A percentile compares a stretch with the other conserved stretches of the same genome.
These are phyloP conservation scores for Melitaea athalia DNA, from an alignment of 2,888 invertebrate species.

Conservation along the genomic window DNA sequence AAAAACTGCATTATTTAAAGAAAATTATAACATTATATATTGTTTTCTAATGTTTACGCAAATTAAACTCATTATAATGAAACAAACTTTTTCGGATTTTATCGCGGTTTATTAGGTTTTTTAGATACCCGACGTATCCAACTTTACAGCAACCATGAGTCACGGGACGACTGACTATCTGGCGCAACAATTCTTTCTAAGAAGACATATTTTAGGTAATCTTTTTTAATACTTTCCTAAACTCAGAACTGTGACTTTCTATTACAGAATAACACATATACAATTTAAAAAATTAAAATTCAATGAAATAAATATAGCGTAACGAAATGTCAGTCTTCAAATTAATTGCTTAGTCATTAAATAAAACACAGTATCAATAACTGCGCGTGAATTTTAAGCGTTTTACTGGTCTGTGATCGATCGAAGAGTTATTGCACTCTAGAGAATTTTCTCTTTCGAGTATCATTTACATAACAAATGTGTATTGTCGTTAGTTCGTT, in stretches of 20 bases:
- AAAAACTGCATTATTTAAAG: no score
- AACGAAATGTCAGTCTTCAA: neutral
- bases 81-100: no score
- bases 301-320: neutral
- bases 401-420: constrained; percentile 43
- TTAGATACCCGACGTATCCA: no score
- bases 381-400: constrained; percentile 32
- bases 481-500: constrained; percentile 16
- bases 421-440: constrained; percentile 45
- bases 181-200: no score
- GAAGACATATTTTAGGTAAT: no score
- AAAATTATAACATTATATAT: no score
- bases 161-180: no score
- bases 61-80: no score
- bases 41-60: no score
- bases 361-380: constrained; percentile 20
- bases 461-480: constrained; percentile 43
- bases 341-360: constrained; percentile 18
- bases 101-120: no score
- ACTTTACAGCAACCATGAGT: no score
- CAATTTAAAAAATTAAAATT: neutral
- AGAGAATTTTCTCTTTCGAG: constrained; percentile 45
- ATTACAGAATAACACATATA: neutral
- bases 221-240: no score
- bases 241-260: neutral